Conservation (phyloP, 2,888 invertebrate genomes). For the Dryadula phaetusa region DNA sequence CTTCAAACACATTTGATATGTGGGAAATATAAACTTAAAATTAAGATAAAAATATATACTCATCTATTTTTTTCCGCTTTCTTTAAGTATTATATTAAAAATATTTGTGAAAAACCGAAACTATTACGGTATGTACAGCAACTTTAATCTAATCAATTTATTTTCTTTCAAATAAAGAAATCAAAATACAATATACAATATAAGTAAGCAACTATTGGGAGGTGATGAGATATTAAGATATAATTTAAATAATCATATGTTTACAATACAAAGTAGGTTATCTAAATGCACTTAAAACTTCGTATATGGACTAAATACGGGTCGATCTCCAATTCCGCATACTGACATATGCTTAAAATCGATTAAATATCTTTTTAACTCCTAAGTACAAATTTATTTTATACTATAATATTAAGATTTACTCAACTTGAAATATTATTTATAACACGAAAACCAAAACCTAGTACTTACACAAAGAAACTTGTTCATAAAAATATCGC, state of each 20-base stretch:
- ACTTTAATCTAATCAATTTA: too few relatives aligned
- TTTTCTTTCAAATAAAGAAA: too few relatives aligned
- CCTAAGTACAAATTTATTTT: too few relatives aligned
- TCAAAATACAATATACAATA: background rate
- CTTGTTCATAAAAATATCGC: background rate
- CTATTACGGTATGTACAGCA: too few relatives aligned
- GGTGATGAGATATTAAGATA: slow-evolving; percentile 21
- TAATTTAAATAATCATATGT: slow-evolving; percentile 18
- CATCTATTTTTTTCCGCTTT: too few relatives aligned
- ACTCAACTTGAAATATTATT: background rate
- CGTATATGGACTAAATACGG: slow-evolving; percentile 8
- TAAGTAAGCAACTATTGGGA: slow-evolving; percentile 11
- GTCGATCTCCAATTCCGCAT: background rate
- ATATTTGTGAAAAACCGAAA: too few relatives aligned
- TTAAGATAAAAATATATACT: too few relatives aligned
- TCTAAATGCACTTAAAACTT: slow-evolving; percentile 27
- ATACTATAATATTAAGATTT: background rate
- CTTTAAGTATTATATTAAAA: too few relatives aligned
- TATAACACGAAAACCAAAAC: background rate
- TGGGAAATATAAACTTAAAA: too few relatives aligned
- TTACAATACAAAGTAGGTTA: slow-evolving; percentile 42
- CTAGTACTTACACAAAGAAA: background rate
- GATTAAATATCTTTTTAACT: too few relatives aligned
- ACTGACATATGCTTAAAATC: too few relatives aligned
- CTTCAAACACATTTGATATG: too few relatives aligned